Evolutionary conservation across 2,888 invertebrate species (phyloP).

Genomic region (Bembecia ichneumoniformis): DNA sequence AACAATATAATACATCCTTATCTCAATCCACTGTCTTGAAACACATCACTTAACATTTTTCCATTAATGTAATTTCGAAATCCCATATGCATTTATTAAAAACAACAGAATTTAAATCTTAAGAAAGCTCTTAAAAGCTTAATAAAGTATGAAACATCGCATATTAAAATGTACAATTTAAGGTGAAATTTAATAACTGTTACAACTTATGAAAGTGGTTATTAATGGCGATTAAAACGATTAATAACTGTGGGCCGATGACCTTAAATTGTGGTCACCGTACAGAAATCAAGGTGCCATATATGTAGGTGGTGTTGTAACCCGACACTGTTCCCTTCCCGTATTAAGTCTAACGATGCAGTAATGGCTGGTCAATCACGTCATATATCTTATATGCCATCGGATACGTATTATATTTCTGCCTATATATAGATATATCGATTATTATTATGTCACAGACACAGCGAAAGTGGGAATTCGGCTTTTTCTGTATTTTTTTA

Average conservation of each 20-base stretch:
- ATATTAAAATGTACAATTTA: not conserved
- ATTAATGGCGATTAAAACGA: constrained; percentile 31
- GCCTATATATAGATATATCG: too few species aligned
- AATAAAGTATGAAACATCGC: not conserved
- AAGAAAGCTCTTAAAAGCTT: too few species aligned
- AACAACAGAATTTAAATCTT: not conserved
- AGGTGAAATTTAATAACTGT: not conserved
- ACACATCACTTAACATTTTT: too few species aligned
- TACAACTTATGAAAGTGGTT: constrained; percentile 1
- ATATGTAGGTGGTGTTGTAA: constrained; percentile 21
- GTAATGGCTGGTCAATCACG: constrained; percentile 53
- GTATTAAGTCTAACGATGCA: constrained; percentile 34
- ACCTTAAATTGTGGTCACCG: constrained; percentile 33
- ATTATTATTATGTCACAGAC: too few species aligned
- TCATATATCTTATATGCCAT: constrained; percentile 1
- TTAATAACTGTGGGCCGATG: constrained; percentile 34
- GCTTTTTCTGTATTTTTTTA: too few species aligned
- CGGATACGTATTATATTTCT: too few species aligned
- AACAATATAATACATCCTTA: too few species aligned
- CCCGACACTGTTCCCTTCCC: constrained; percentile 17
- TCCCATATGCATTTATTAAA: not conserved
- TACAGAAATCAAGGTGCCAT: constrained; percentile 31
- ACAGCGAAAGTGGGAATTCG: too few species aligned
- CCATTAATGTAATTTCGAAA: not conserved
- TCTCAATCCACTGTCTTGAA: too few species aligned